A percentile compares a stretch with the other conserved stretches of the same genome.
These are phyloP conservation scores for Boloria selene DNA, from an alignment of 2,888 invertebrate species.

Conservation along the genomic window DNA sequence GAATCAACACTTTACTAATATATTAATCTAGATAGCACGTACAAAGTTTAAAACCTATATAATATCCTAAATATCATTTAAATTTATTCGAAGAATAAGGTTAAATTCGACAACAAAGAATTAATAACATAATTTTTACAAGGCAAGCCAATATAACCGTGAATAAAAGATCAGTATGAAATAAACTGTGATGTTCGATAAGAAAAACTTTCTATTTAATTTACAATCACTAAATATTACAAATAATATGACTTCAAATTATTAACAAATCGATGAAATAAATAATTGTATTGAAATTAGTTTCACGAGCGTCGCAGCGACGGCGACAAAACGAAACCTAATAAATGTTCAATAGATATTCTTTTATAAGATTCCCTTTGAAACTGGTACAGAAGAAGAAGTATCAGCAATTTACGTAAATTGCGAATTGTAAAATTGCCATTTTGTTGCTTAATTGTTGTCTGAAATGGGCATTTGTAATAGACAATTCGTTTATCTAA, in stretches of 20 bases:
- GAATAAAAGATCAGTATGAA: too few relatives aligned
- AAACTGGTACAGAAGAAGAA: background rate
- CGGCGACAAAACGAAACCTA: slow-evolving; percentile 4
- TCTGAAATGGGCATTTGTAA: background rate
- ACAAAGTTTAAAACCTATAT: too few relatives aligned
- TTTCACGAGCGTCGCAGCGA: background rate
- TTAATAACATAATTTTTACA: too few relatives aligned
- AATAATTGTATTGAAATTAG: slow-evolving; percentile 10
- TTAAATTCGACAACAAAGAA: too few relatives aligned
- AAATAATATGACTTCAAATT: slow-evolving; percentile 4
- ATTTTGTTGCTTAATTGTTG: slow-evolving; percentile 1
- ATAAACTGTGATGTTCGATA: too few relatives aligned
- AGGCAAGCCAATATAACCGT: too few relatives aligned
- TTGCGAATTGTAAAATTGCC: slow-evolving; percentile 2
- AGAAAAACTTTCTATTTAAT: too few relatives aligned
- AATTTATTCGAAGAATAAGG: too few relatives aligned
- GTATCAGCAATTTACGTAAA: slow-evolving; percentile 11
- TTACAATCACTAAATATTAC: too few relatives aligned
- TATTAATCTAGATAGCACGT: too few relatives aligned
- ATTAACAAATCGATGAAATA: background rate
- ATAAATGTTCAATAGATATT: slow-evolving; percentile 1
- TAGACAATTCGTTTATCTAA: background rate
- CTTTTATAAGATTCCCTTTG: background rate
- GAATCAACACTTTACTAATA: too few relatives aligned
- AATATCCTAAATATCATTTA: too few relatives aligned